Base-by-base conservation (phyloP, 1,140 invertebrate genomes). In the Musca domestica region DNA sequence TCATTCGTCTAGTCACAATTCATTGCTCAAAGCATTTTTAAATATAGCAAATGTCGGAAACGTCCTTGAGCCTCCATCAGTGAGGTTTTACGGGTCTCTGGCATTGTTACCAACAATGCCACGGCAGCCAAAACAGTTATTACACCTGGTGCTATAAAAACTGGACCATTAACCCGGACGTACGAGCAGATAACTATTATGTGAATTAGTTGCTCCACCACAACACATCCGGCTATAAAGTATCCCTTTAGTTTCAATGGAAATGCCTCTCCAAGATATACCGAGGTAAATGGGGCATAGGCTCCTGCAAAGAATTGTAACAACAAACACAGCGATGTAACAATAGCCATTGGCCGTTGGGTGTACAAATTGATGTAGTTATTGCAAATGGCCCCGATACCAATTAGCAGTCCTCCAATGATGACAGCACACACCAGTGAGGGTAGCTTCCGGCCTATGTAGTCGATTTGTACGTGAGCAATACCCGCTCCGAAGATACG, bases 271-370 rank as follows among this genome's bases (percentile, higher is more conserved):
- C 73, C 70, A 48, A 79, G 34, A 51, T 76, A 79, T 4, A 51
- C 41, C 1, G 77, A 67, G 0, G 71, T 72, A 58, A 70, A 72
- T 54, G 71, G 65, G 1, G 71, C 49, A 46, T 58, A 79, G 27
- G 77, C 17, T 0, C 77, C 77, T 2, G 73, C 77, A 46, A 79
- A 79, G 69, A 77, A 75, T 64, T 78, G 77, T 22, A 73, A 70
- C 19, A 72, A 69, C 25, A 79, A 51, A n/a, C 69, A 69, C 15
- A 79, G 54, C 15, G 67, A 65, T n/a, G 67, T 71, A 19, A 72
- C 58, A 10, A 74, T 71, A 23, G 54, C 49, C 76, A 78, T 78
- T 7, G 58, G 67, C 27, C 77, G 72, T 0, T 0, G 0, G 6
- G 46, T 47, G 3, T 9, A 0, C 7, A 54, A 1, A 56, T 73